phyloP scores from a whole-genome alignment of 2,113 vertebrate species.

The Halcyon senegalensis region DNA sequence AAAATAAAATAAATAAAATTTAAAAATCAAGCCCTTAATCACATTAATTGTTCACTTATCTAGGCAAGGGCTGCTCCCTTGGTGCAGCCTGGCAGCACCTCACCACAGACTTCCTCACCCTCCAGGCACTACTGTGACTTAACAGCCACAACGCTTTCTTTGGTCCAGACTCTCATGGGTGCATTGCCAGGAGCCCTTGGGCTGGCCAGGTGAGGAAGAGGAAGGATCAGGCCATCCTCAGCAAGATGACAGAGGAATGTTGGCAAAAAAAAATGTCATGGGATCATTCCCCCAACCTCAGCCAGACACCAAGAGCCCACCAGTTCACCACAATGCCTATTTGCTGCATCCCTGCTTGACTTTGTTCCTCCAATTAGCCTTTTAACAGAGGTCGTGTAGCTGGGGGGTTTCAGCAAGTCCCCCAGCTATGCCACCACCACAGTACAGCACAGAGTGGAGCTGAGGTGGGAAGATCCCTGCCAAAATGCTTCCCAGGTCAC shows the following conservation, averaged over 20 bases:
- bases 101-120: neutral
- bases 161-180: neutral
- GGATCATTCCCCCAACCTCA: neutral
- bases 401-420: neutral
- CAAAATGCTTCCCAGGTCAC: neutral
- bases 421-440: neutral
- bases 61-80: neutral
- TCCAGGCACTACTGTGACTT: fast-evolving
- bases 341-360: neutral
- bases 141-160: neutral
- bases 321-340: neutral
- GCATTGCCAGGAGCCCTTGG: neutral
- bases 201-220: neutral
- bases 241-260: neutral
- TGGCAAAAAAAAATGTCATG: neutral
- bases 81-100: neutral
- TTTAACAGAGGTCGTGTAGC: fast-evolving
- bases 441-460: neutral
- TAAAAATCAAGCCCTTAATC: neutral
- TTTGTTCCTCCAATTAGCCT: neutral
- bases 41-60: neutral
- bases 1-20: neutral
- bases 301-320: neutral
- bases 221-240: neutral
- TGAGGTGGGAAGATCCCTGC: neutral